Evolutionary conservation across 2,797 vertebrate species (phyloP), one percentile per base, ranked within the genome.

Genomic region (Enteromius unitaeniatus): DNA sequence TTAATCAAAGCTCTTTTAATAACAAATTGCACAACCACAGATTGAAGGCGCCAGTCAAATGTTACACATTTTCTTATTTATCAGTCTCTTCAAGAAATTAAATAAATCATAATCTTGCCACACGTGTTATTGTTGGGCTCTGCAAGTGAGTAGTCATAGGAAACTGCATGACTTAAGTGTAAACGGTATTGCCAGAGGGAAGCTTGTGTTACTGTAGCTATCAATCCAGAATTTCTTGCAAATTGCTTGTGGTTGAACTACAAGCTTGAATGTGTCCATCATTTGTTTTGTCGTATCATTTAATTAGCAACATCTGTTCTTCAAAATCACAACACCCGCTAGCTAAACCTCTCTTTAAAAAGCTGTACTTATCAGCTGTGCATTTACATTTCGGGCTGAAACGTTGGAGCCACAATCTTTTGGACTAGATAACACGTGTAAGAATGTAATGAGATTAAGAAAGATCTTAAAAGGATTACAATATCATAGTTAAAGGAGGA

Each of bases 391-490:
- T 55, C 26, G 60, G 68, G 23, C 73, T 11, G 21, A 34, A 72
- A 31, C 28, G 58, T 55, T 0, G 14, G 78, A 51, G 42, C 17
- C n/a, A n/a, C n/a, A 58, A 67, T 72, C 53, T 53, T 67, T 15
- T 19, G 42, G 45, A 13, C 26, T 7, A 47, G 21, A 31, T 34
- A 23, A 73, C 68, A 58, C 51, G 23, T 62, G 55, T 73, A 73
- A 10, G 72, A 73, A 76, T 40, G 15, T 84, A 85, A 83, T 81
- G 47, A 84, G 79, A 83, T 84, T 87, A 82, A 55, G 14, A 81
- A 34, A 31, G 68, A 72, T 76, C 14, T 19, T 82, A 62, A 83
- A 82, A 81, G 28, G 80, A 86, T 89, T 83, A 79, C 47, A 15
- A 13, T 26, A 51, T 23, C 21, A 31, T 28, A 31, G 23, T 70